Evolutionary conservation across 2,113 vertebrate genomes (phyloP).

Genomic region (Ibidorhyncha struthersii): DNA sequence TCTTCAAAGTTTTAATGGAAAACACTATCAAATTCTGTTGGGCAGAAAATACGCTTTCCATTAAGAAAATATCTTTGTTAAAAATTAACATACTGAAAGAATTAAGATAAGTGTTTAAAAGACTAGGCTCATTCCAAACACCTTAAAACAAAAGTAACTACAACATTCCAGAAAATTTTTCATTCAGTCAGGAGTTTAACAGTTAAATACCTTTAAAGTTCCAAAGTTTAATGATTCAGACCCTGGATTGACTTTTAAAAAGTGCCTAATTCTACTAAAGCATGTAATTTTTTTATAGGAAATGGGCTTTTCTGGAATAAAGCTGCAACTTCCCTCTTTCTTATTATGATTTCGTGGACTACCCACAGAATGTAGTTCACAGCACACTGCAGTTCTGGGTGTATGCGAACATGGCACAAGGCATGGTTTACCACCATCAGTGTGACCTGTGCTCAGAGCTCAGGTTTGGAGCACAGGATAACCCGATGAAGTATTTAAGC

Average conservation of each 20-base stretch:
- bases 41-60: not conserved
- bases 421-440: not conserved
- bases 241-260: not conserved
- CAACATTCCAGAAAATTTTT: constrained; percentile 31
- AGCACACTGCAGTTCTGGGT: not conserved
- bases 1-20: not conserved
- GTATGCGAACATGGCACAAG: not conserved
- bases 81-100: constrained; percentile 37
- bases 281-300: not conserved
- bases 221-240: constrained; percentile 26
- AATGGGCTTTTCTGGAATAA: not conserved
- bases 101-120: constrained; percentile 7
- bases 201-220: constrained; percentile 39
- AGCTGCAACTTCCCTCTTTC: not conserved
- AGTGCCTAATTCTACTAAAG: not conserved
- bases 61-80: constrained; percentile 25
- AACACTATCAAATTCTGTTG: not conserved
- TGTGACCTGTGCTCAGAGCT: not conserved
- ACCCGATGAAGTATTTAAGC: not conserved
- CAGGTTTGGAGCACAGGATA: not conserved
- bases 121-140: not conserved
- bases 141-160: constrained; percentile 31
- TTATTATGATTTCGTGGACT: not conserved
- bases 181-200: constrained; percentile 1
- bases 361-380: not conserved